Evolutionary conservation across 1,140 invertebrate species (phyloP).

Genomic region (Berghia stephanieae): DNA sequence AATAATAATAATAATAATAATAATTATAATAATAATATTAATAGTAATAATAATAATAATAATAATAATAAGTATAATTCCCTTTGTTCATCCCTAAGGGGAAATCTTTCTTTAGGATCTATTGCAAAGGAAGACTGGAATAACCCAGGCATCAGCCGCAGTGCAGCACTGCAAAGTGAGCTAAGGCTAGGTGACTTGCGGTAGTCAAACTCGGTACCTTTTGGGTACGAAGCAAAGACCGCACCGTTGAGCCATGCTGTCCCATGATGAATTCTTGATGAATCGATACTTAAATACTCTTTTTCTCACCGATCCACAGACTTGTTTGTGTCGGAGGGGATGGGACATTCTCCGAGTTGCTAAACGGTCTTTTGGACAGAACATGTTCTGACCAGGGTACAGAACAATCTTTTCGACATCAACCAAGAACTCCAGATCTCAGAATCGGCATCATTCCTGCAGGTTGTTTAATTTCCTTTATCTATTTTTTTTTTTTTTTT

Average conservation of each 20-base stretch:
- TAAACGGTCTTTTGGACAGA: constrained; percentile 76
- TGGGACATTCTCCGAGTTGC: constrained; percentile 86
- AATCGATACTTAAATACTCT: not conserved
- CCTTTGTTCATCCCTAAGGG: no score
- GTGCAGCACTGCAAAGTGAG: no score
- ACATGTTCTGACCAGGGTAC: constrained; percentile 69
- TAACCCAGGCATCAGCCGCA: no score
- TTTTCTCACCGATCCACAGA: constrained; percentile 63
- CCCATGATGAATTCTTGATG: not conserved
- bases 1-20: not conserved
- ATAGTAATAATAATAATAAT: not conserved
- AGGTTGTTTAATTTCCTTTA: constrained; percentile 47
- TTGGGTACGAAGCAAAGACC: no score
- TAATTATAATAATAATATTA: not conserved
- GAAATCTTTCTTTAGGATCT: no score
- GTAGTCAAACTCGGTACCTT: not conserved
- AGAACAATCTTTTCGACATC: constrained; percentile 72
- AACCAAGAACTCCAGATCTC: constrained; percentile 73
- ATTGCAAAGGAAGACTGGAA: no score
- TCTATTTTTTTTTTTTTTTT: not conserved
- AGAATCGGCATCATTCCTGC: constrained; percentile 81
- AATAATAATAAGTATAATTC: no score
- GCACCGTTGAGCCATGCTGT: no score
- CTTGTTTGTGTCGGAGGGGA: constrained; percentile 87
- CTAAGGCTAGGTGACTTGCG: no score